A percentile compares a stretch with the other conserved stretches of the same genome.
These are phyloP conservation scores for Drosophila meridiana DNA, from an alignment of 2,888 invertebrate species.

Conservation along the genomic window DNA sequence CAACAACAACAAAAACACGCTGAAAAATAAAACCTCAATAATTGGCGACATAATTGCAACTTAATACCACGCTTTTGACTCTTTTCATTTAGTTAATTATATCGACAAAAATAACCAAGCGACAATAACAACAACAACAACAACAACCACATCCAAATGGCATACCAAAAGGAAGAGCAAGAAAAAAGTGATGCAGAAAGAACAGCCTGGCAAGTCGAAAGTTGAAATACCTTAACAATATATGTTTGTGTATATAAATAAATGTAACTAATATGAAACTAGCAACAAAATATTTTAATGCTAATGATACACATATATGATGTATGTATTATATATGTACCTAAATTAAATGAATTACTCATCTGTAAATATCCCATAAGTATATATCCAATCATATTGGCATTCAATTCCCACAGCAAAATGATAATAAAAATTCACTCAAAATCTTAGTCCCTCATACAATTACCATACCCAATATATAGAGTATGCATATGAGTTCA, in stretches of 20 bases:
- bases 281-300: too few relatives aligned
- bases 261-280: not conserved
- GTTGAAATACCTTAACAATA: not conserved
- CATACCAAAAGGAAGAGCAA: slow-evolving; percentile 37
- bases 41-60: slow-evolving; percentile 80
- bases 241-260: not conserved
- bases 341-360: too few relatives aligned
- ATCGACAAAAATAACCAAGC: slow-evolving; percentile 50
- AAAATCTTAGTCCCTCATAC: too few relatives aligned
- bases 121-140: slow-evolving; percentile 14
- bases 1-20: slow-evolving; percentile 69
- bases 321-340: too few relatives aligned
- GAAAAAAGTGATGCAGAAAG: not conserved
- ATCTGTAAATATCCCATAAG: too few relatives aligned
- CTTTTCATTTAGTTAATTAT: slow-evolving; percentile 79
- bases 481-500: slow-evolving; percentile 1
- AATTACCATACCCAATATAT: not conserved
- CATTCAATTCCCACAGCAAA: not conserved
- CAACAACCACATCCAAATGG: slow-evolving; percentile 40
- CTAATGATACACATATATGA: too few relatives aligned
- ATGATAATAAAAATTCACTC: not conserved
- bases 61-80: slow-evolving; percentile 79
- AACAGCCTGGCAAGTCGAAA: not conserved
- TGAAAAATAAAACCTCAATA: slow-evolving; percentile 78
- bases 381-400: not conserved